A percentile compares a stretch with the other conserved stretches of the same genome.
These are phyloP conservation scores for Corynorhinus townsendii DNA, from an alignment of 2,113 vertebrate species.

Conservation along the genomic window DNA sequence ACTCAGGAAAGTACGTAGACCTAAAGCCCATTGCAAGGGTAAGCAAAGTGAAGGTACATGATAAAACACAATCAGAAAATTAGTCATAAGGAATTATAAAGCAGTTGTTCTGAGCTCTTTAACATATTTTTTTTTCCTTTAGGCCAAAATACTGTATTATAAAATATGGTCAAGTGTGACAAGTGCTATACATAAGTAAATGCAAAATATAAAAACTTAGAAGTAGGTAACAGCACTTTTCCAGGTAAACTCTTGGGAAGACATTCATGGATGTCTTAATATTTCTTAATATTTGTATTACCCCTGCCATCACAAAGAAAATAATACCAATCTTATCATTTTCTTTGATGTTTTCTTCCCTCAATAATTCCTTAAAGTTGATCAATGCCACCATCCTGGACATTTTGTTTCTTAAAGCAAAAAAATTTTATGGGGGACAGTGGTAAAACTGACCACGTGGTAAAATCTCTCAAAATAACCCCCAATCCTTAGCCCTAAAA, in stretches of 20 bases:
- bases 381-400: not conserved
- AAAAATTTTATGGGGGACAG: fast-evolving
- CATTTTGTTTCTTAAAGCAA: not conserved
- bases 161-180: not conserved
- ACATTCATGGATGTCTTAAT: not conserved
- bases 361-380: not conserved
- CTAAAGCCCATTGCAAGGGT: not conserved
- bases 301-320: not conserved
- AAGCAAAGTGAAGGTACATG: not conserved
- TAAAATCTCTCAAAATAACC: not conserved
- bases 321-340: not conserved
- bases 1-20: not conserved
- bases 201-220: not conserved
- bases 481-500: not conserved
- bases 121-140: not conserved
- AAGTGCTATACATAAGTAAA: not conserved
- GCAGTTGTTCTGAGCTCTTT: not conserved
- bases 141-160: too few relatives aligned
- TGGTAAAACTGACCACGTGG: not conserved
- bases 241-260: not conserved
- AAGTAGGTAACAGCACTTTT: not conserved
- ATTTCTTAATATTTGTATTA: not conserved
- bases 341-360: not conserved
- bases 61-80: not conserved
- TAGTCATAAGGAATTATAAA: not conserved